Conservation (phyloP, 2,797 vertebrate genomes). For the Yasuhikotakia modesta region DNA sequence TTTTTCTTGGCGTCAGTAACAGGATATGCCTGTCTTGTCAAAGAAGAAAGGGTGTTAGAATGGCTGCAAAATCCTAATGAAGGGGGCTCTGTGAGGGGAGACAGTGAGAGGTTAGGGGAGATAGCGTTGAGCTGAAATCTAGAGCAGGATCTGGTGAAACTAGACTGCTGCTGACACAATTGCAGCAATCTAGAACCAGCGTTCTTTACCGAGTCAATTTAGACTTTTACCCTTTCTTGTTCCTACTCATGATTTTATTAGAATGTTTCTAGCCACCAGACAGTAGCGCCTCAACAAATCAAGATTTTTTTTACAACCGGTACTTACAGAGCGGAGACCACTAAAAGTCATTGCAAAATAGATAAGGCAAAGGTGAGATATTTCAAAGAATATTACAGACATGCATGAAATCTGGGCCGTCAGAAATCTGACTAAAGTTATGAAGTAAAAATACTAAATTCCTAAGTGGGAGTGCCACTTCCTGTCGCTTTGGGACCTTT, state of each 20-base stretch:
- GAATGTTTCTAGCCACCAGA: not conserved
- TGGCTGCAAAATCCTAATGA: constrained; percentile 62
- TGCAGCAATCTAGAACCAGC: constrained; percentile 10
- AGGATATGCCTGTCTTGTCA: constrained; percentile 59
- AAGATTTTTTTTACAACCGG: not conserved
- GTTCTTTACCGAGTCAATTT: constrained; percentile 14
- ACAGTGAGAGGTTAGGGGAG: constrained; percentile 45
- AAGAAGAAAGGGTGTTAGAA: constrained; percentile 59
- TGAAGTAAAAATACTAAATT: too few species aligned
- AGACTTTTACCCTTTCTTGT: constrained; percentile 11
- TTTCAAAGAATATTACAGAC: too few species aligned
- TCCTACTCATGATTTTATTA: constrained; percentile 3
- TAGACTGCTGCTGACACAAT: constrained; percentile 31
- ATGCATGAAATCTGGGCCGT: not conserved
- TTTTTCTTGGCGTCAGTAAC: constrained; percentile 56
- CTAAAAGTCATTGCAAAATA: not conserved
- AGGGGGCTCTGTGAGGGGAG: constrained; percentile 45
- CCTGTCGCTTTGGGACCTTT: too few species aligned
- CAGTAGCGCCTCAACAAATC: not conserved
- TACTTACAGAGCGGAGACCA: constrained; percentile 5
- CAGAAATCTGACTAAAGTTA: too few species aligned
- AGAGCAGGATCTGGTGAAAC: constrained; percentile 30
- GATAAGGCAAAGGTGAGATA: not conserved
- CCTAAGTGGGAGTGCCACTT: too few species aligned
- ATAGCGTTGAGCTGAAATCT: constrained; percentile 35